Evolutionary conservation across 2,797 vertebrate species (phyloP).

Genomic region (Hippopotamyrus pictus): DNA sequence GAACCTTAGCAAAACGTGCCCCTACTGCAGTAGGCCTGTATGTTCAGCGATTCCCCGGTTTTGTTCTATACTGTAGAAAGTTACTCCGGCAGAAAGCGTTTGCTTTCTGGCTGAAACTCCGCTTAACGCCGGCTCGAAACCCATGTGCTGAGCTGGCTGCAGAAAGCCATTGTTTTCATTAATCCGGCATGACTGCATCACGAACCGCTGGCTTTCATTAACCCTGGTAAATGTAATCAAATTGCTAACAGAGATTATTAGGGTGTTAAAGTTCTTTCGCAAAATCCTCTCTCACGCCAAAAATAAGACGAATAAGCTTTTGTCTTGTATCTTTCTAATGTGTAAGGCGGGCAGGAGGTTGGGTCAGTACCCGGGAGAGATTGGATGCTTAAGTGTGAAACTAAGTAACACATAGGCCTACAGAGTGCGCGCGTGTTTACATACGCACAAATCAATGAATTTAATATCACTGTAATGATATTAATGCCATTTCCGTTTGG

Average conservation of each 20-base stretch:
- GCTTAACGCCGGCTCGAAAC: background rate
- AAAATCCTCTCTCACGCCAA: background rate
- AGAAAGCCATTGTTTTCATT: background rate
- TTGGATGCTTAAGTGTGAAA: background rate
- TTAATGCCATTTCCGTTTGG: background rate
- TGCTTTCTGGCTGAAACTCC: background rate
- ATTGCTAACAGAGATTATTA: conserved; percentile 13
- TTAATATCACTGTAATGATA: background rate
- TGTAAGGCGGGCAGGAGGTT: background rate
- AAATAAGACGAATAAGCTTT: background rate
- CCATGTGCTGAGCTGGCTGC: conserved; percentile 35
- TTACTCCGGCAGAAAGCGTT: background rate
- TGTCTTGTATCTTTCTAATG: conserved; percentile 4
- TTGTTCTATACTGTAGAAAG: background rate
- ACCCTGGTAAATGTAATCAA: conserved; percentile 16
- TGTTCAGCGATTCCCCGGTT: background rate
- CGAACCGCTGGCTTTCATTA: conserved; percentile 45
- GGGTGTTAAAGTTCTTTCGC: background rate
- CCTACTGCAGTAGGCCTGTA: background rate
- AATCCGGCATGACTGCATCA: background rate
- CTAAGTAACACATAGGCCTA: background rate
- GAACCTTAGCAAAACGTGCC: background rate
- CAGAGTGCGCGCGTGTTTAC: background rate
- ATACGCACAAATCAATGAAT: background rate
- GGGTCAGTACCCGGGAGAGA: background rate